These are phyloP conservation scores for Chaenocephalus aceratus DNA, from an alignment of 2,113 vertebrate genomes.

Conservation along the genomic window DNA sequence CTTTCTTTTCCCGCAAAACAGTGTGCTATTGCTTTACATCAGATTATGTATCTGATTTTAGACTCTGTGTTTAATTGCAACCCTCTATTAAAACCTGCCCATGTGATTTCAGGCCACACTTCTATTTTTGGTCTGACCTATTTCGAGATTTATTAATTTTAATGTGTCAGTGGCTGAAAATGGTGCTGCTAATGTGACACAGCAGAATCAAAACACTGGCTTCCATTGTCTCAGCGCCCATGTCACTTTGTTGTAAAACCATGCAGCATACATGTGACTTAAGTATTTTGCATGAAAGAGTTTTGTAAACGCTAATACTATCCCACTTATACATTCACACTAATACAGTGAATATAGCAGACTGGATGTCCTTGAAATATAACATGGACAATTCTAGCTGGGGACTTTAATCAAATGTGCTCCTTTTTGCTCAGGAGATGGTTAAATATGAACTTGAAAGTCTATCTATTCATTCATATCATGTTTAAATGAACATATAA, in stretches of 20 bases:
- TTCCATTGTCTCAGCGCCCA: constrained; percentile 13
- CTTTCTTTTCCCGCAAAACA: neutral
- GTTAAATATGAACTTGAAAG: too few species aligned
- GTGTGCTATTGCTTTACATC: neutral
- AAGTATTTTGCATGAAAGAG: constrained; percentile 4
- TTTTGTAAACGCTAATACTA: neutral
- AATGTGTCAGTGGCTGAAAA: constrained; percentile 11
- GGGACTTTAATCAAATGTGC: neutral
- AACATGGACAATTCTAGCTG: neutral
- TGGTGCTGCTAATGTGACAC: constrained; percentile 4
- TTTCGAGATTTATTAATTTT: constrained; percentile 21
- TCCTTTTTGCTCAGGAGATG: neutral
- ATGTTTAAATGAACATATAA: too few species aligned
- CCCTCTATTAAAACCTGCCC: constrained; percentile 48
- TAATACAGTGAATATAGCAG: neutral
- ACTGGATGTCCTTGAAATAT: neutral
- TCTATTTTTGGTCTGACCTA: constrained; percentile 62
- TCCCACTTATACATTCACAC: neutral
- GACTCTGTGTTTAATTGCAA: neutral
- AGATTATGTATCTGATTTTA: neutral
- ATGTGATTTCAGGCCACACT: constrained; percentile 19
- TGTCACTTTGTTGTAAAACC: constrained; percentile 20
- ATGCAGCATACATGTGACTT: neutral
- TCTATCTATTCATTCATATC: too few species aligned
- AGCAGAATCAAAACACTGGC: constrained; percentile 20